A percentile compares a stretch with the other conserved stretches of the same genome.
Conservation (phyloP, 2,113 vertebrate species). For the Callocephalon fimbriatum region DNA sequence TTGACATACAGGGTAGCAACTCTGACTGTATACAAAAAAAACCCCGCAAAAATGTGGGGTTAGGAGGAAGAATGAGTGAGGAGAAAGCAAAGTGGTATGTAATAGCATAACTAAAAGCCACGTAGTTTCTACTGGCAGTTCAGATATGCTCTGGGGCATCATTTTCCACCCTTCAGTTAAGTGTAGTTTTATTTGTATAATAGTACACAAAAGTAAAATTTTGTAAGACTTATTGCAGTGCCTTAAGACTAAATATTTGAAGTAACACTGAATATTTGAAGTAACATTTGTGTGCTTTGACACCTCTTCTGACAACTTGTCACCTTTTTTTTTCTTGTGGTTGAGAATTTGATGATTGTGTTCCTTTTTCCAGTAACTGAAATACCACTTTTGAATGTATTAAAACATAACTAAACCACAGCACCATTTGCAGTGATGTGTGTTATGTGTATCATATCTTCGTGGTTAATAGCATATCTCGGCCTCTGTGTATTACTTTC, state of each 20-base stretch:
- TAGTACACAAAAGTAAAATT: not conserved
- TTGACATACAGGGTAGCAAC: not conserved
- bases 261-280: not conserved
- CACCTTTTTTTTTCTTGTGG: slow-evolving; percentile 26
- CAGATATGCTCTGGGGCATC: not conserved
- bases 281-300: not conserved
- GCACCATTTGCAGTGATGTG: not conserved
- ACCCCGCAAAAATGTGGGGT: not conserved
- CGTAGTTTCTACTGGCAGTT: not conserved
- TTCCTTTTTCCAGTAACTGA: slow-evolving; percentile 1
- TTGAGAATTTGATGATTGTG: not conserved
- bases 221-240: not conserved
- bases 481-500: not conserved
- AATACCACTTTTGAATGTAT: not conserved
- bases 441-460: not conserved
- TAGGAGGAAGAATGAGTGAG: not conserved
- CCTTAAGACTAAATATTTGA: not conserved
- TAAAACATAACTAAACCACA: slow-evolving; percentile 38
- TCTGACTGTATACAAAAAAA: not conserved
- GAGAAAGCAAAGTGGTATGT: not conserved
- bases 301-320: not conserved
- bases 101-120: not conserved
- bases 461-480: not conserved
- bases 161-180: not conserved
- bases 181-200: not conserved